Evolutionary conservation across 2,797 vertebrate genomes (phyloP), one percentile per base, ranked within the genome.

Genomic region (Serranus cabrilla): DNA sequence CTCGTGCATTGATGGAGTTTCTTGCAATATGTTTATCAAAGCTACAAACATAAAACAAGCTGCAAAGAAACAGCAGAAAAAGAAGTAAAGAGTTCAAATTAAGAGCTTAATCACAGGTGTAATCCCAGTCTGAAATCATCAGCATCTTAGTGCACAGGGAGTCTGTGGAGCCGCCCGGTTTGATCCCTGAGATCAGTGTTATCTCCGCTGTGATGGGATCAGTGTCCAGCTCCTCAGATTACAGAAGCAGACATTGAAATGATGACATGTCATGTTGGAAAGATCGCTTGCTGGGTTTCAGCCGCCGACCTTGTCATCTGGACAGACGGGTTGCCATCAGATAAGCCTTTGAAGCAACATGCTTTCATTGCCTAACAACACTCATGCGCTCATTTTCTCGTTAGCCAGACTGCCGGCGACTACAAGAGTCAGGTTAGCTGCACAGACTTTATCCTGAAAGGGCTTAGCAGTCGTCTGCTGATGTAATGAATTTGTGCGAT

Each of bases 201-300:
- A 59, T 80, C 55, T 60, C 34, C 31, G 66, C 37, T 71, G 58
- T 55, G 66, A 79, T 68, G 60, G 71, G 65, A 83, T 87, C 74
- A 56, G 52, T 76, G 76, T 88, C 76, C 67, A 46, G 45, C 73
- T 51, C 39, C 78, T 75, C 27, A 74, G 76, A 83, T 84, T 70
- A 80, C 4, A 42, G n/a, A 31, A 64, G 50, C 62, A 51, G 60
- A 80, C 62, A 4, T 18, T 34, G 18, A 51, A 61, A 70, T 49
- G 70, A 75, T 59, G 69, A 82, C 69, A 40, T 50, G 84, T 63
- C 56, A 43, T 16, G 71, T 21, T 74, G 74, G 52, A 73, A 54
- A 52, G 71, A 74, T 81, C 71, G 49, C 21, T 13, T 4, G 9
- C 49, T 8, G 62, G 65, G 60, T 42, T 16, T 7, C 27, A 58